Evolutionary conservation across 2,113 vertebrate species (phyloP), one percentile per base, ranked within the genome.

Genomic region (Indicator indicator): DNA sequence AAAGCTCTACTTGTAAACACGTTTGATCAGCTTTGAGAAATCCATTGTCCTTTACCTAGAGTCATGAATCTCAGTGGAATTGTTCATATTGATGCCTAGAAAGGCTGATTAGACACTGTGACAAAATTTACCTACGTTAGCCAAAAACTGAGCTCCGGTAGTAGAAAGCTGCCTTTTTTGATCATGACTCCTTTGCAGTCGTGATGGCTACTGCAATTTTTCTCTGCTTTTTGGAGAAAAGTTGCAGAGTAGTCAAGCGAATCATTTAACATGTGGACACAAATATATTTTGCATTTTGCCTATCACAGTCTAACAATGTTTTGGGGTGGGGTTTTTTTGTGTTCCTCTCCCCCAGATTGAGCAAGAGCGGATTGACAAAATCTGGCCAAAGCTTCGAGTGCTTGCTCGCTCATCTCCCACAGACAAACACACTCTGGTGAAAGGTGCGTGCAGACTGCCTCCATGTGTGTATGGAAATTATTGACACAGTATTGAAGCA

Each of bases 331-430:
- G 56, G 17, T n/a, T 58, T 58, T 58, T 32, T 59, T 71, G 19
- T 69, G 16, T 6, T 6, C 3, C 5, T 19, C 32, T 23, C 6
- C 6, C 24, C 27, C 95, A 99, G 99, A 98, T 99, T 71, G 99
- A 99, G 87, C 99, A 99, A 95, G 99, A 99, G 89, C 97, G 99
- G 46, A 99, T 99, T 16, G 99, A 99, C 97, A 99, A 99, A 89
- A 99, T 99, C 94, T 99, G 99, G 99, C 99, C 99, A 36, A 99
- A 99, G 97, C 98, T 99, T 52, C 93, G 99, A 55, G 99, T 99
- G 79, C 98, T 99, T 63, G 99, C 99, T 94, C 98, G 99, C 72
- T 99, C 99, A 17, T 99, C 99, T 56, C 99, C 99, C 48, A 99
- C 99, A 0, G 99, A 99, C 97, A 99, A 99, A 91, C 99, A 99